Conservation (phyloP, 2,797 vertebrate species). For the Dendrocincla fuliginosa region DNA sequence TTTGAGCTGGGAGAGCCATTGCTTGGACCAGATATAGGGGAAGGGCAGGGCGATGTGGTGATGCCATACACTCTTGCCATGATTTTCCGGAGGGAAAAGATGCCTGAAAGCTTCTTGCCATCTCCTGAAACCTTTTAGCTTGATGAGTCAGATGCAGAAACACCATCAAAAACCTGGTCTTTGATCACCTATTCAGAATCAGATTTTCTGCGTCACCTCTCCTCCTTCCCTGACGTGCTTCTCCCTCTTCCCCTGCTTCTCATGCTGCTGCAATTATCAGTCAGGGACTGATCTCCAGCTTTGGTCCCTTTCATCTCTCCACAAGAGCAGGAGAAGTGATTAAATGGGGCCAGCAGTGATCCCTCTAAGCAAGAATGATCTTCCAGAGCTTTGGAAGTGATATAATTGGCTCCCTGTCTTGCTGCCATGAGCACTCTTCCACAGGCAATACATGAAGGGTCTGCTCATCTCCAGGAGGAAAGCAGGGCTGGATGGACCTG, state of each 20-base stretch:
- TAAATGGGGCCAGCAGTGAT: not conserved
- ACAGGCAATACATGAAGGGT: accelerated
- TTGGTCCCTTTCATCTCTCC: not conserved
- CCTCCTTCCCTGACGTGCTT: not conserved
- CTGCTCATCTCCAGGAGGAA: not conserved
- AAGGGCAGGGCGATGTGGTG: not conserved
- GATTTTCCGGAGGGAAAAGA: not conserved
- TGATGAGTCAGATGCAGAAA: not conserved
- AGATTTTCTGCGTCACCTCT: not conserved
- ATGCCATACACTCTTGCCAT: not conserved
- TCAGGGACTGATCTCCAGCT: not conserved
- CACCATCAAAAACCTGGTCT: not conserved
- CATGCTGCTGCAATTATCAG: accelerated
- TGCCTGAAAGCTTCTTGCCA: not conserved
- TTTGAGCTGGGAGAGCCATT: not conserved
- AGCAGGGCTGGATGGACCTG: not conserved
- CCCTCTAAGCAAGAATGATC: not conserved
- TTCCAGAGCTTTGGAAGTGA: not conserved
- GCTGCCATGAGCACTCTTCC: not conserved
- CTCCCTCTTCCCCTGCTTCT: not conserved
- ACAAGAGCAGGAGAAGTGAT: not conserved
- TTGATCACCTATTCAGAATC: not conserved
- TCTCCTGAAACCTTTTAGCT: not conserved
- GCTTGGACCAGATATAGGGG: not conserved
- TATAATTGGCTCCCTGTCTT: not conserved